Percentiles rank a stretch among this genome's conserved stretches.
Conservation (phyloP, 2,888 invertebrate species). For the Oscheius onirici region DNA sequence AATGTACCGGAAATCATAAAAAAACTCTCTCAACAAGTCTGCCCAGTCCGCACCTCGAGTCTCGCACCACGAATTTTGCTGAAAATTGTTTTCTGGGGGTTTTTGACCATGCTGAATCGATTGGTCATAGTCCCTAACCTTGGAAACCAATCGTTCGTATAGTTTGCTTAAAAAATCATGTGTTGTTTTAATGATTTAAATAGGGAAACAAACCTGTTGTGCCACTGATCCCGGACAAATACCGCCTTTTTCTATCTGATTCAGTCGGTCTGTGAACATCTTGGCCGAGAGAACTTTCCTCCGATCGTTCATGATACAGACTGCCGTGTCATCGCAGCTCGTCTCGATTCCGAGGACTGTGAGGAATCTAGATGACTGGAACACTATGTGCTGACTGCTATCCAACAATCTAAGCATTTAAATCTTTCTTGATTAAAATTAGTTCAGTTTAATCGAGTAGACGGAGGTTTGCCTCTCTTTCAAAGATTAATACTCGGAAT, state of each 20-base stretch:
- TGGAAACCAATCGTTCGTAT: too few relatives aligned
- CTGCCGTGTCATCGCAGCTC: slow-evolving; percentile 69
- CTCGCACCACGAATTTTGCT: too few relatives aligned
- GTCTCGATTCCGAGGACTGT: slow-evolving; percentile 17
- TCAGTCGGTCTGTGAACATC: slow-evolving; percentile 43
- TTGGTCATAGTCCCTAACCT: too few relatives aligned
- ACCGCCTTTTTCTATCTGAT: slow-evolving; percentile 53
- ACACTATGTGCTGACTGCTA: not conserved
- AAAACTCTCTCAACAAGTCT: too few relatives aligned
- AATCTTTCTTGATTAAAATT: not conserved
- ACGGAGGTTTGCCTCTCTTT: not conserved
- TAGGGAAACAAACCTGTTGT: slow-evolving; percentile 46
- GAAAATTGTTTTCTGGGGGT: too few relatives aligned
- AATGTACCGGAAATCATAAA: too few relatives aligned
- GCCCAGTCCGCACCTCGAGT: too few relatives aligned
- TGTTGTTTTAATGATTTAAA: not conserved
- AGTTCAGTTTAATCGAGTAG: not conserved
- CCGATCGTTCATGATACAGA: slow-evolving; percentile 54
- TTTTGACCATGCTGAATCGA: too few relatives aligned
- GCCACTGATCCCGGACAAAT: slow-evolving; percentile 60
- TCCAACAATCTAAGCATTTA: not conserved
- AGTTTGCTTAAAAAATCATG: too few relatives aligned
- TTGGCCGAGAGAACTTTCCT: slow-evolving; percentile 39
- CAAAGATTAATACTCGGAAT: too few relatives aligned
- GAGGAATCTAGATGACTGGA: not conserved